Evolutionary conservation across 2,797 vertebrate genomes (phyloP).

Genomic region (Alectoris magna): DNA sequence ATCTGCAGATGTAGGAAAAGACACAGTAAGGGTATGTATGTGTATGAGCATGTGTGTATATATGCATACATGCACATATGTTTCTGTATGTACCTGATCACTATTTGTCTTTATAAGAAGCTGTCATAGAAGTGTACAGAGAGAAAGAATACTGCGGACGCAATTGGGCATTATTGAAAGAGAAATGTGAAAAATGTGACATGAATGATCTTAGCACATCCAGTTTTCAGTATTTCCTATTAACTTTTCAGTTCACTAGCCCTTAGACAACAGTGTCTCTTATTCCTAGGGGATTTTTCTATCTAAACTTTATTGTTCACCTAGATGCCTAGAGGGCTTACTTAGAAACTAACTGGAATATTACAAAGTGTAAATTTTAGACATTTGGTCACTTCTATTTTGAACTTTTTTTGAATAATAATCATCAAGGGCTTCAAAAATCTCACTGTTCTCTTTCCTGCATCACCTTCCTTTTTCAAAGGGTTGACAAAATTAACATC

Average conservation of each 20-base stretch:
- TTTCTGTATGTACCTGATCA: rapidly evolving
- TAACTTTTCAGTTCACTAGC: conserved; percentile 39
- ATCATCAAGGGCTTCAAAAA: background rate
- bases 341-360: conserved; percentile 17
- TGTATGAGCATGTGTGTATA: rapidly evolving
- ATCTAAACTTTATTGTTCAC: conserved; percentile 15
- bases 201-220: background rate
- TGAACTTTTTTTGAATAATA: conserved; percentile 9
- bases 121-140: rapidly evolving
- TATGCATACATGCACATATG: background rate
- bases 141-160: background rate
- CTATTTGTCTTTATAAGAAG: background rate
- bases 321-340: conserved; percentile 35
- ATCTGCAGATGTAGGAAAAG: background rate
- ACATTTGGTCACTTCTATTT: background rate
- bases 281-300: background rate
- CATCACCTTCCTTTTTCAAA: background rate
- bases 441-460: background rate
- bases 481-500: background rate
- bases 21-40: background rate
- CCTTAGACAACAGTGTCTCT: conserved; percentile 3
- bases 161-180: background rate
- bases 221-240: conserved; percentile 10
- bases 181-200: background rate
- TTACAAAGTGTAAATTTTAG: conserved; percentile 1